Conservation (phyloP, 2,888 invertebrate genomes). For the Calameuta idolon region DNA sequence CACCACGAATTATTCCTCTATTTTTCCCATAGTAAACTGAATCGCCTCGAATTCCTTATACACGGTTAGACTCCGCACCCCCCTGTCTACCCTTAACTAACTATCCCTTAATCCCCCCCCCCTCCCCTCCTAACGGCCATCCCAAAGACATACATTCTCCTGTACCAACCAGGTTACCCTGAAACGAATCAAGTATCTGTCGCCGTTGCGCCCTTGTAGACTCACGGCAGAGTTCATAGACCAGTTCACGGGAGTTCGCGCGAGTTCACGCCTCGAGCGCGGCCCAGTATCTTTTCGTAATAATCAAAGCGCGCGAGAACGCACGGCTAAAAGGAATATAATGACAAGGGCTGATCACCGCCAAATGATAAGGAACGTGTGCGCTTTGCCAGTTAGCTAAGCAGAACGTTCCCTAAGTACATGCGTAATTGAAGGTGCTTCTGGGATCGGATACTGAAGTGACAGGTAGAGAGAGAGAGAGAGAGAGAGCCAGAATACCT, state of each 20-base stretch:
- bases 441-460: slow-evolving; percentile 41
- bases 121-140: no score
- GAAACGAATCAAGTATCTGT: background rate
- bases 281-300: background rate
- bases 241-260: background rate
- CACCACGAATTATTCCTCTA: background rate
- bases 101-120: background rate
- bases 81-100: background rate
- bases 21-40: background rate
- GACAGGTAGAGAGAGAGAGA: background rate
- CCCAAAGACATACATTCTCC: background rate
- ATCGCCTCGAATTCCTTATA: background rate
- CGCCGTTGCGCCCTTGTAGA: background rate
- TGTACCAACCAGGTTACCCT: background rate
- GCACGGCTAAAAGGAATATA: background rate
- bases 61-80: background rate
- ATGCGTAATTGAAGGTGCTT: slow-evolving; percentile 59
- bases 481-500: background rate
- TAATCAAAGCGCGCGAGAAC: background rate
- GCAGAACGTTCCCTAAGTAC: background rate
- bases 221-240: background rate
- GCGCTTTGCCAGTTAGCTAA: background rate
- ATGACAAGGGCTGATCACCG: background rate
- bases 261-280: background rate
- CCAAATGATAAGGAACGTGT: background rate